Evolutionary conservation across 2,113 vertebrate genomes (phyloP), one percentile per base, ranked within the genome.

Genomic region (Dicentrarchus labrax): DNA sequence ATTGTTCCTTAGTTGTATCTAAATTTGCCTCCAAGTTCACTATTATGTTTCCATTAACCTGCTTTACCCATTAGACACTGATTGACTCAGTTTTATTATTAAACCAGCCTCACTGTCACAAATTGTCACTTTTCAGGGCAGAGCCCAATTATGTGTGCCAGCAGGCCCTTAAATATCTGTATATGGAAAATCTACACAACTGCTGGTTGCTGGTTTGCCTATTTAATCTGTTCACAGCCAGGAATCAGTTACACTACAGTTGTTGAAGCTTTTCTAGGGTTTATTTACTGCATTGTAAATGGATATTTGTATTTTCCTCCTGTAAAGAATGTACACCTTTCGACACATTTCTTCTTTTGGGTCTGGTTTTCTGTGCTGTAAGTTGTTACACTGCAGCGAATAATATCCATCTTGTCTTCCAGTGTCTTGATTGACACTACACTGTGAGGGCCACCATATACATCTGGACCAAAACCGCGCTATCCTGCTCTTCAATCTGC

Each of bases 341-440:
- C 11, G 45, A 68, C n/a, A 24, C 9, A 22, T 3, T 39, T 21
- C n/a, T 39, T 1, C 24, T 7, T 41, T 43, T 39, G 11, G 15
- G 0, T 4, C 30, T 59, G 30, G 4, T 30, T 36, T 59, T 21
- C 50, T 24, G 30, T 60, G n/a, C n/a, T 56, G 7, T 17, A 12
- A 30, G 4, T 24, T 19, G 30, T 64, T 21, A 39, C 48, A 57
- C 41, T 45, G 2, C 8, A 62, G 39, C 6, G 11, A 41, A 59
- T 60, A 10, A 60, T 36, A 13, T 66, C 61, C 8, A 24, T 22
- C 19, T 48, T 53, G 19, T 71, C 30, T 17, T 51, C 47, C 6
- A 57, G n/a, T 64, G 60, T 72, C 82, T 82, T 74, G 76, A 82
- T n/a, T 64, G 60, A 51, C 56, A 66, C 15, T 12, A 45, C 51